These are phyloP conservation scores for Nibea coibor DNA, from an alignment of 2,113 vertebrate species.

Conservation along the genomic window DNA sequence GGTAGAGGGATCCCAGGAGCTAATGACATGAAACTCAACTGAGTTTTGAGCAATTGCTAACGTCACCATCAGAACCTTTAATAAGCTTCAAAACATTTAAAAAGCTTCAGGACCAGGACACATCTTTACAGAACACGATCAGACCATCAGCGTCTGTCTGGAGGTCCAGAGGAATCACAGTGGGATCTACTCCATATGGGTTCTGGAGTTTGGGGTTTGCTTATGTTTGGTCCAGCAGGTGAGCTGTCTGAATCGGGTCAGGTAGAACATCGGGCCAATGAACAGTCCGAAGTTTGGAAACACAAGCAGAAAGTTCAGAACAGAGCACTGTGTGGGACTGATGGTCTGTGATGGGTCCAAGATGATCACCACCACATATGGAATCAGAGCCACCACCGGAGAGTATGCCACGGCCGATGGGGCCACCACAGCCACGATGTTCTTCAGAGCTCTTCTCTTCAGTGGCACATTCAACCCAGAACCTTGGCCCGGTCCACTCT, in stretches of 20 bases:
- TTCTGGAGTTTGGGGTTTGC: not conserved
- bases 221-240: constrained; percentile 16
- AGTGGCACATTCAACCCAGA: constrained; percentile 4
- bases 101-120: not conserved
- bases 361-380: not conserved
- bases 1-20: too few relatives aligned
- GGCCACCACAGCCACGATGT: constrained; percentile 52
- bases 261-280: constrained; percentile 67
- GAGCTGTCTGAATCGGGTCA: constrained; percentile 42
- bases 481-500: constrained; percentile 17
- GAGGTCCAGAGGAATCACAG: not conserved
- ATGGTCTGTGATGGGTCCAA: rapidly evolving
- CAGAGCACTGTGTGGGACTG: not conserved
- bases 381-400: constrained; percentile 57
- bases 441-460: constrained; percentile 64
- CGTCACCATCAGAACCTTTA: too few relatives aligned
- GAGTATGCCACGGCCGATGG: constrained; percentile 54
- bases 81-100: too few relatives aligned
- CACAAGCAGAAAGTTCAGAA: constrained; percentile 29
- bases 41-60: too few relatives aligned
- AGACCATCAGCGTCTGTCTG: not conserved
- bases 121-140: not conserved
- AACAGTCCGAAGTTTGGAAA: constrained; percentile 65
- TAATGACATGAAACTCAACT: too few relatives aligned
- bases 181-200: not conserved